Conservation (phyloP, 35 echinoderm and acorn worm genomes). For the Lytechinus variegatus region DNA sequence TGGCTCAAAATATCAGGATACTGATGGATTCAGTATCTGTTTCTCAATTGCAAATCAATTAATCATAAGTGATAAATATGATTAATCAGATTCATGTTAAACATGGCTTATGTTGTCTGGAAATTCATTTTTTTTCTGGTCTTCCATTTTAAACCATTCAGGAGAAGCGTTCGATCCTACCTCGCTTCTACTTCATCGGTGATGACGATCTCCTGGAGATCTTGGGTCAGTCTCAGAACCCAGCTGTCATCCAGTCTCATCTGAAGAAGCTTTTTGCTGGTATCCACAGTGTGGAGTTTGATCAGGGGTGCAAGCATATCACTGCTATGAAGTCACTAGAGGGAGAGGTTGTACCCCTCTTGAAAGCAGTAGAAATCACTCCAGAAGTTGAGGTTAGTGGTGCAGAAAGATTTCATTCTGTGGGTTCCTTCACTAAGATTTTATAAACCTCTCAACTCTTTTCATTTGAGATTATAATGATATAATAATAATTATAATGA, state of each 20-base stretch:
- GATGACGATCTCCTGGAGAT: conserved; percentile 98
- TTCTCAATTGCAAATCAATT: too few relatives aligned
- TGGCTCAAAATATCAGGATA: too few relatives aligned
- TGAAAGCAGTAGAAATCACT: conserved; percentile 86
- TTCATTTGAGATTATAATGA: neutral
- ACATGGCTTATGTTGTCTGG: too few relatives aligned
- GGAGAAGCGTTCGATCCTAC: conserved; percentile 94
- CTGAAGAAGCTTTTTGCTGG: conserved; percentile 99
- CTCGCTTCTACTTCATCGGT: conserved; percentile 99
- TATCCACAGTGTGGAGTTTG: conserved; percentile 98
- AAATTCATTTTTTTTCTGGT: too few relatives aligned
- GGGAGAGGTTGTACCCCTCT: conserved; percentile 92
- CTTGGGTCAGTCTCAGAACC: conserved; percentile 97
- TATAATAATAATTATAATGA: neutral
- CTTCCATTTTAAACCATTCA: neutral
- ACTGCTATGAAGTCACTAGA: conserved; percentile 96
- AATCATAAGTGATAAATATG: too few relatives aligned
- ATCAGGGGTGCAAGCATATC: conserved; percentile 92
- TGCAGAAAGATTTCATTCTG: neutral
- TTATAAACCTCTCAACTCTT: neutral
- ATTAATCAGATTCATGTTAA: too few relatives aligned
- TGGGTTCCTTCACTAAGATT: neutral
- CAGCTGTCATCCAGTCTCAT: conserved; percentile 92
- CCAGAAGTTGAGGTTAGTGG: conserved; percentile 89
- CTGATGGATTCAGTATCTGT: too few relatives aligned